Conservation (phyloP, 2,113 vertebrate genomes). For the Pipra filicauda region DNA sequence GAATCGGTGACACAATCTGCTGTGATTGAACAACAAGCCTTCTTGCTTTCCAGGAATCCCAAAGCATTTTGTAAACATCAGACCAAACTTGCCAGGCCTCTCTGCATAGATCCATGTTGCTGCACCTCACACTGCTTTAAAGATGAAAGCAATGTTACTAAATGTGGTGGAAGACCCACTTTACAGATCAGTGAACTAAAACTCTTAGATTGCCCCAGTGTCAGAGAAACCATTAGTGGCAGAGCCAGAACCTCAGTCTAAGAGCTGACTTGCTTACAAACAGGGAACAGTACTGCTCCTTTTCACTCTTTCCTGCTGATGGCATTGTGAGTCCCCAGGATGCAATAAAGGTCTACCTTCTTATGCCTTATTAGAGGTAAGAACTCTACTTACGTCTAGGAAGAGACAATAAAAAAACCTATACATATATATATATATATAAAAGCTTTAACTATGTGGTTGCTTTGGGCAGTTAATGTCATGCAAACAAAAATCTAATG, state of each 20-base stretch:
- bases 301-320: background rate
- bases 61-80: background rate
- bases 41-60: slow-evolving; percentile 38
- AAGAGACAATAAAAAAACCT: background rate
- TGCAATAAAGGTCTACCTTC: background rate
- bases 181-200: background rate
- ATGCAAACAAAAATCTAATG: background rate
- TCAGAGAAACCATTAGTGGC: background rate
- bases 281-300: background rate
- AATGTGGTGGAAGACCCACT: background rate
- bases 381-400: background rate
- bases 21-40: background rate
- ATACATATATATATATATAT: background rate
- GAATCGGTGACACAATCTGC: slow-evolving; percentile 26
- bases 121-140: fast-evolving
- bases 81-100: background rate
- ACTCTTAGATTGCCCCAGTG: background rate
- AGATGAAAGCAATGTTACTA: background rate
- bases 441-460: background rate
- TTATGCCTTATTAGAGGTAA: background rate
- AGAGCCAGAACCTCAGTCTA: background rate
- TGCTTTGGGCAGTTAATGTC: background rate
- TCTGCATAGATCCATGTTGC: background rate
- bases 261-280: background rate
- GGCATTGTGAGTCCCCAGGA: background rate